Evolutionary conservation across 2,113 vertebrate genomes (phyloP).

Genomic region (Hepsetus odoe): DNA sequence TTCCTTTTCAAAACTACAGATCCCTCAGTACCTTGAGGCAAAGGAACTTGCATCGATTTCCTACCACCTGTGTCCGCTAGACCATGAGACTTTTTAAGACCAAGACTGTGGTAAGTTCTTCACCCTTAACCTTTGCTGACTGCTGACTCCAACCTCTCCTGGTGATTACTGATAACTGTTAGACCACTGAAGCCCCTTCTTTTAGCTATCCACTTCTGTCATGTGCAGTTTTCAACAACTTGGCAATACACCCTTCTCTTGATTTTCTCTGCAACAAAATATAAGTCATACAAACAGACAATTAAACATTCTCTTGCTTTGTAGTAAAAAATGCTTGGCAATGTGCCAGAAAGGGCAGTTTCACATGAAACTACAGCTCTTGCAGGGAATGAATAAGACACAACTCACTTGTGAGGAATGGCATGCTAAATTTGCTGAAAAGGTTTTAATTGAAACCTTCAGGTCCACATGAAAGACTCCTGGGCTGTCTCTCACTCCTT

Average conservation of each 20-base stretch:
- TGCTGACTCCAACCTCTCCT: constrained; percentile 4
- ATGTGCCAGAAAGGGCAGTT: constrained; percentile 6
- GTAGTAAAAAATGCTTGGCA: neutral
- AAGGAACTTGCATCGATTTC: constrained; percentile 20
- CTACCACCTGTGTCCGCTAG: constrained; percentile 31
- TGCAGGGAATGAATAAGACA: neutral
- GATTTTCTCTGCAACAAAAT: neutral
- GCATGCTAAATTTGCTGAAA: neutral
- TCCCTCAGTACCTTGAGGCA: neutral
- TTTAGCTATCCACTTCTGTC: neutral
- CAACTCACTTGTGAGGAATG: neutral
- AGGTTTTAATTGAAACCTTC: neutral
- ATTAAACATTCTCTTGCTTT: neutral
- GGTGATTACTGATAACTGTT: neutral
- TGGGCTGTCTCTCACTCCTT: neutral
- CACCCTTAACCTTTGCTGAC: neutral
- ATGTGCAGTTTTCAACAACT: constrained; percentile 5
- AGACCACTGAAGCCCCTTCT: neutral
- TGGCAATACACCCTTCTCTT: neutral
- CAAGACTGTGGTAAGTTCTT: neutral
- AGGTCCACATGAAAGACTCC: neutral
- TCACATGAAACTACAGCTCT: neutral
- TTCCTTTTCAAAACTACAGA: neutral
- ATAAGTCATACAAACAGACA: neutral
- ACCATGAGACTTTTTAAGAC: neutral